A percentile compares a stretch with the other conserved stretches of the same genome.
These are phyloP conservation scores for Notamacropus eugenii DNA, from an alignment of 2,797 vertebrate genomes.

Conservation along the genomic window DNA sequence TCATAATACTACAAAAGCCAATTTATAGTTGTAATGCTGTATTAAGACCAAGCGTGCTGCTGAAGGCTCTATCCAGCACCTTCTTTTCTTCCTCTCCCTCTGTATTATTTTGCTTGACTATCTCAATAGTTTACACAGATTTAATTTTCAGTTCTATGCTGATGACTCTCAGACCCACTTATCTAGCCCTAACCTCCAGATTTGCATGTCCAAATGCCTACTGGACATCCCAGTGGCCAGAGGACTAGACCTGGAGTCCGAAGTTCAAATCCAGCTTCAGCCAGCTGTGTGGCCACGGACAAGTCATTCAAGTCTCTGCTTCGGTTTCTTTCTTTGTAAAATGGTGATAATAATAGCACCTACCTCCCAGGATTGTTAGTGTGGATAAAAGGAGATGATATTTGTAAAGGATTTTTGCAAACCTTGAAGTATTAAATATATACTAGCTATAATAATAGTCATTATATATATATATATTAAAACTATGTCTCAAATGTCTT, in stretches of 20 bases:
- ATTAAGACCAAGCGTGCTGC: rapidly evolving
- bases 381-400: not conserved
- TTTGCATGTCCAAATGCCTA: not conserved
- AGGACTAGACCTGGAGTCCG: not conserved
- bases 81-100: not conserved
- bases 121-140: not conserved
- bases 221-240: not conserved
- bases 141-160: not conserved
- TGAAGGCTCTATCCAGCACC: not conserved
- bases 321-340: not conserved
- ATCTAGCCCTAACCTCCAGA: not conserved
- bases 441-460: not conserved
- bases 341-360: not conserved
- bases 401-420: not conserved
- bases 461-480: not conserved
- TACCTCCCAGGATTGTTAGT: not conserved
- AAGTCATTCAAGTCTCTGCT: not conserved
- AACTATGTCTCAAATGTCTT: not conserved
- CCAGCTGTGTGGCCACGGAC: not conserved
- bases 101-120: not conserved
- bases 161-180: not conserved
- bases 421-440: not conserved
- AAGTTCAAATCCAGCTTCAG: not conserved
- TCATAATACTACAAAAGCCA: not conserved
- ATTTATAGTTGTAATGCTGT: not conserved